phyloP scores from a whole-genome alignment of 2,113 vertebrate genomes.

The Zosterops borbonicus region DNA sequence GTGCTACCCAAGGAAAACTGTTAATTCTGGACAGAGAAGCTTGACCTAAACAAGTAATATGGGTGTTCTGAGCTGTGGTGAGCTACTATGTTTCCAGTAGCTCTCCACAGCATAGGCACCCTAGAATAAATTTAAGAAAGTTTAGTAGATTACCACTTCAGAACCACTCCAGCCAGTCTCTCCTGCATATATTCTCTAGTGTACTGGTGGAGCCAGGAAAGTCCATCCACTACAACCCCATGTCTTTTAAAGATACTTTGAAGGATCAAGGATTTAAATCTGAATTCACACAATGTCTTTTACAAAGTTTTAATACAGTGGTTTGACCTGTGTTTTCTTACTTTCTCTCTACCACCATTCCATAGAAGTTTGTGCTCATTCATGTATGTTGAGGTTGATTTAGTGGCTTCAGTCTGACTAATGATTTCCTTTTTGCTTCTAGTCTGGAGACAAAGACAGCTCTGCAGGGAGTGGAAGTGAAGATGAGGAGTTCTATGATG shows the following conservation, averaged over 20 bases:
- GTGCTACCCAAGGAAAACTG: not conserved
- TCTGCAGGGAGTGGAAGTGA: constrained; percentile 67
- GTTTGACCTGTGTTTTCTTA: not conserved
- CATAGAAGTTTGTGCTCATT: not conserved
- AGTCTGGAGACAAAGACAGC: constrained; percentile 67
- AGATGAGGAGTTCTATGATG: constrained; percentile 78
- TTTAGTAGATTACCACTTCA: not conserved
- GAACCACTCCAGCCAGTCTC: not conserved
- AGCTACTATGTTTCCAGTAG: not conserved
- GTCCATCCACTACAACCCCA: not conserved
- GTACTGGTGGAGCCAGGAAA: not conserved
- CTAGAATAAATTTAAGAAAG: not conserved
- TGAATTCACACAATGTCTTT: not conserved
- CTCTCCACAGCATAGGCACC: not conserved
- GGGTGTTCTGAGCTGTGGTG: not conserved
- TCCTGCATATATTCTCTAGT: not conserved
- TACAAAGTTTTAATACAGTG: not conserved
- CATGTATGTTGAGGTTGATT: not conserved
- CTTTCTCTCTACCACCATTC: not conserved
- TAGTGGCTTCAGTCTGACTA: not conserved
- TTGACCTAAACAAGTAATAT: not conserved
- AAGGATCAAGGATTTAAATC: not conserved
- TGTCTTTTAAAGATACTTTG: not conserved
- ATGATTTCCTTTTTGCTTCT: not conserved
- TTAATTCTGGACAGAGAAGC: not conserved